A percentile compares a stretch with the other conserved stretches of the same genome.
phyloP scores from a whole-genome alignment of 2,797 vertebrate genomes.

The Crax fasciolata region DNA sequence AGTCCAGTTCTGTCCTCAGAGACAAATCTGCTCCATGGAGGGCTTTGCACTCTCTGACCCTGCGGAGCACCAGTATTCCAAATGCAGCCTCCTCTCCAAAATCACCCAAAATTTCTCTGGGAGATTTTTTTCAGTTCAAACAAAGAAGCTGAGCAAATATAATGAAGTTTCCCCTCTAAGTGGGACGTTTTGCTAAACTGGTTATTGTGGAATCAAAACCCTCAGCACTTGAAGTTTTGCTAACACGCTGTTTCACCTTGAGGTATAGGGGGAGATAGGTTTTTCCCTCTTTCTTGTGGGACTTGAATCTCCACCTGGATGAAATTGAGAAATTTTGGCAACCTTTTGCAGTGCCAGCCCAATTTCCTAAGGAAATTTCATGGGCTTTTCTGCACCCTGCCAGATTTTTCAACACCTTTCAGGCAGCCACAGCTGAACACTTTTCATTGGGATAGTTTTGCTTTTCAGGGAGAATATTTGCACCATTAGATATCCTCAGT shows the following conservation, averaged over 20 bases:
- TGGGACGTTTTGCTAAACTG: conserved; percentile 25
- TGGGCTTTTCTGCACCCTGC: conserved; percentile 36
- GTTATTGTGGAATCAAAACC: conserved; percentile 51
- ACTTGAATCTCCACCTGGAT: conserved; percentile 40
- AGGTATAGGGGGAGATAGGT: background rate
- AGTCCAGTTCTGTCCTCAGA: background rate
- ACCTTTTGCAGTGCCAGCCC: background rate
- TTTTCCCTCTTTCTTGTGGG: background rate
- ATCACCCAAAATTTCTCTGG: background rate
- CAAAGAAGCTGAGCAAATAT: conserved; percentile 14
- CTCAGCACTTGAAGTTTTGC: conserved; percentile 33
- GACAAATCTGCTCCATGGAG: background rate
- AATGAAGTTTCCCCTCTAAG: background rate
- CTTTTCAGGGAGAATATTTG: background rate
- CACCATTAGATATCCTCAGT: background rate
- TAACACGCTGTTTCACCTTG: background rate
- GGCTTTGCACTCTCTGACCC: background rate
- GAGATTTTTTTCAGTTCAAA: background rate
- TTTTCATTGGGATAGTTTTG: conserved; percentile 1
- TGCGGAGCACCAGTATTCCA: background rate
- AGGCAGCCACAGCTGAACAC: conserved; percentile 45
- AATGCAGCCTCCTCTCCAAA: background rate
- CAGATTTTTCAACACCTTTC: conserved; percentile 64
- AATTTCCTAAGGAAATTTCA: conserved; percentile 45
- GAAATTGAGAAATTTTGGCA: conserved; percentile 6